These are phyloP conservation scores for Pyrgilauda ruficollis DNA, from an alignment of 2,113 vertebrate species.

Conservation along the genomic window DNA sequence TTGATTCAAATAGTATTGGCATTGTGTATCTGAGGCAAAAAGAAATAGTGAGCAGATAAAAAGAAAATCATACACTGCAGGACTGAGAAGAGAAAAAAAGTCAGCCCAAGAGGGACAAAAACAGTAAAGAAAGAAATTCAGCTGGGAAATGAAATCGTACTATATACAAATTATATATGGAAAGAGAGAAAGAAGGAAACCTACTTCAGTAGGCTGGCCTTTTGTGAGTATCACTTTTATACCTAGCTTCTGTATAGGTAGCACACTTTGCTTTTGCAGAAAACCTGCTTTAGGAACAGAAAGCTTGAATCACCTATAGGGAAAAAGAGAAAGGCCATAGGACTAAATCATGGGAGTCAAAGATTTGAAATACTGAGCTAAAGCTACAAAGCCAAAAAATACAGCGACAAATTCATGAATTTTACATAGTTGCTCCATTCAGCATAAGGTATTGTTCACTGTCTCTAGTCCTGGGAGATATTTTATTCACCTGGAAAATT, in stretches of 20 bases:
- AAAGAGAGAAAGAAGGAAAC: background rate
- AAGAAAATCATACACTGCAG: background rate
- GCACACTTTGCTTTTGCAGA: conserved; percentile 20
- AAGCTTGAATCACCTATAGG: background rate
- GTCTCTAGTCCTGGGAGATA: background rate
- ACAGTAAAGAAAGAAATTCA: background rate
- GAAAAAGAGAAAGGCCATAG: conserved; percentile 16
- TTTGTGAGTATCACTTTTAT: conserved; percentile 43
- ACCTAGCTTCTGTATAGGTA: background rate
- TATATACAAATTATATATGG: conserved; percentile 37
- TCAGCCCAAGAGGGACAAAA: background rate
- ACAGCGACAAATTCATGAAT: conserved; percentile 15
- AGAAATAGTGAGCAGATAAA: background rate
- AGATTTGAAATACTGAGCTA: background rate
- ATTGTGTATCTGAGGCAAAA: background rate
- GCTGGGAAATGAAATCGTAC: background rate
- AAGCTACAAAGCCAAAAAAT: conserved; percentile 36
- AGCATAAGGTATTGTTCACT: background rate
- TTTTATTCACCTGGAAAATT: conserved; percentile 28
- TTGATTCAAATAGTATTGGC: background rate
- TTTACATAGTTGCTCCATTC: background rate
- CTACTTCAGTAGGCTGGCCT: background rate
- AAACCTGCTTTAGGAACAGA: background rate
- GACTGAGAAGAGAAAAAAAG: background rate
- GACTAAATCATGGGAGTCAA: conserved; percentile 1